phyloP scores from a whole-genome alignment of 2,888 invertebrate genomes.

The Silvanus unidentatus region DNA sequence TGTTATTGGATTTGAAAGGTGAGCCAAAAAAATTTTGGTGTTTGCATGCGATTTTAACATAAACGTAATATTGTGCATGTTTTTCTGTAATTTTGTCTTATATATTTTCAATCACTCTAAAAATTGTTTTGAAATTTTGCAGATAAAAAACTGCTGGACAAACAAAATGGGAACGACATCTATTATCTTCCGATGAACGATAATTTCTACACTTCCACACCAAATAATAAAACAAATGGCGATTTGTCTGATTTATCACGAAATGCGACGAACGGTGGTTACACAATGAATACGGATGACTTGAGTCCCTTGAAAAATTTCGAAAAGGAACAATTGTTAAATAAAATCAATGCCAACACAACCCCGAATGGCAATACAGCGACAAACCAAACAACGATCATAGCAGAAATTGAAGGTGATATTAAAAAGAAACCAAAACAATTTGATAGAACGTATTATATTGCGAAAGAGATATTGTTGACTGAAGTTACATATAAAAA shows the following conservation, averaged over 20 bases:
- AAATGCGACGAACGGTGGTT: conserved; percentile 45
- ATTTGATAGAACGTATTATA: conserved; percentile 67
- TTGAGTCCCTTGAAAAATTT: conserved; percentile 33
- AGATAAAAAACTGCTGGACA: conserved; percentile 20
- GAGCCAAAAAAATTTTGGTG: conserved; percentile 15
- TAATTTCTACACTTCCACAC: conserved; percentile 44
- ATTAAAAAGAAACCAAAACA: conserved; percentile 40
- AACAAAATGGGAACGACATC: conserved; percentile 20
- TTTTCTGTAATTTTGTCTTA: too few relatives aligned
- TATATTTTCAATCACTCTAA: too few relatives aligned
- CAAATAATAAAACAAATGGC: conserved; percentile 42
- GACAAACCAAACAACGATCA: conserved; percentile 40
- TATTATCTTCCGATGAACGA: conserved; percentile 28
- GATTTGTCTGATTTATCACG: conserved; percentile 44
- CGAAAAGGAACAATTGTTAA: conserved; percentile 42
- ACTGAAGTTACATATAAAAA: conserved; percentile 93
- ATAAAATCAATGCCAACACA: conserved; percentile 41
- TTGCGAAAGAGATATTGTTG: conserved; percentile 90
- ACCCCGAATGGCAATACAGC: conserved; percentile 24
- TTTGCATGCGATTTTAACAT: conserved; percentile 18
- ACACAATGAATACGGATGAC: conserved; percentile 23
- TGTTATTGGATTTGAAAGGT: conserved; percentile 15
- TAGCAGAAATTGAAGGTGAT: conserved; percentile 44
- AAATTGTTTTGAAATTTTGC: neutral
- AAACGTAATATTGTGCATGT: too few relatives aligned